Conservation (phyloP, 2,888 invertebrate species). For the Hesperia comma region DNA sequence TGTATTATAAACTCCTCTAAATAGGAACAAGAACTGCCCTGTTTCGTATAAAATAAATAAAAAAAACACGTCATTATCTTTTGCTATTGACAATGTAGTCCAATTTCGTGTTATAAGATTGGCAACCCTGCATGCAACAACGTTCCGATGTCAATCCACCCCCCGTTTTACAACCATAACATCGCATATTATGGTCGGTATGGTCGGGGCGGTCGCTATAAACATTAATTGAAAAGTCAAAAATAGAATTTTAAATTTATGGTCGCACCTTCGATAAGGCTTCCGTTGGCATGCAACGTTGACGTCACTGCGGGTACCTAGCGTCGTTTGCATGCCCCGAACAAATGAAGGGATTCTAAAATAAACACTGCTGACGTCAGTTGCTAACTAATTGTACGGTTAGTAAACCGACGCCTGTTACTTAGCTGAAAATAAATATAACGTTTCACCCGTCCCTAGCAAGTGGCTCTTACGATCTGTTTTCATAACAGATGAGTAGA, state of each 20-base stretch:
- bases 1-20: no score
- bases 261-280: slow-evolving; percentile 18
- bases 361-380: neutral
- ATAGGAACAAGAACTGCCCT: no score
- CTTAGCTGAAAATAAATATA: no score
- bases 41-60: no score
- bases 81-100: no score
- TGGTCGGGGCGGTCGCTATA: neutral
- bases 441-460: no score
- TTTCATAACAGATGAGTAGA: no score
- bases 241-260: slow-evolving; percentile 34
- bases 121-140: neutral
- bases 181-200: neutral
- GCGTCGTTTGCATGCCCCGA: no score
- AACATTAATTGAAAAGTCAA: slow-evolving; percentile 24
- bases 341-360: neutral
- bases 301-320: slow-evolving; percentile 12
- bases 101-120: neutral
- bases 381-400: no score
- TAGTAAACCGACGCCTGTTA: no score
- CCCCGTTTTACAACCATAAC: neutral
- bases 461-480: no score
- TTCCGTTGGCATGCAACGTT: slow-evolving; percentile 21
- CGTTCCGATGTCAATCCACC: neutral
- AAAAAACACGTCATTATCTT: no score